Evolutionary conservation across 1,140 invertebrate genomes (phyloP), one percentile per base, ranked within the genome.

Genomic region (Pachyrhynchus sulphureomaculatus): DNA sequence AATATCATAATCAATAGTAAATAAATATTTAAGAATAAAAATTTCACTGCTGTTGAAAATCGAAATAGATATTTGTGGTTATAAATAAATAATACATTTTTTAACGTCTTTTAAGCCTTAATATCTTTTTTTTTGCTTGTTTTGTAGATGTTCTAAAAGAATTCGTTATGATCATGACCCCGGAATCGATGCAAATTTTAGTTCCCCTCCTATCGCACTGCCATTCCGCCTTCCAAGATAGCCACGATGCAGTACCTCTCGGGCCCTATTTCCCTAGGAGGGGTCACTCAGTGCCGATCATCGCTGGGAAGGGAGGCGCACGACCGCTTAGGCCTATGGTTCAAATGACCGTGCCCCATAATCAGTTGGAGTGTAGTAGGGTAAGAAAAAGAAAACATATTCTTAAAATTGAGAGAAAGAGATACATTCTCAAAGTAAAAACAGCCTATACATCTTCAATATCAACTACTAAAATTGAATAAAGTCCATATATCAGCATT

Each of bases 131-230:
- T 4, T 26, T 26, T 26, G 3, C 3, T 63, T 71, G 57, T 71
- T 68, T 79, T 81, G 6, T 74, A 89, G 91, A 93, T 68, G 83
- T 94, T 20, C 80, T 96, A 13, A 90, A 91, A 66, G 92, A 95
- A 75, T 81, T 95, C 68, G 84, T 95, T 1, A 81, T 93, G 68
- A 84, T 92, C 36, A 87, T 91, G 66, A 92, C 92, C 37, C 83
- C 83, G 26, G 92, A 95, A 70, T 87, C 88, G 49, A 86, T 93
- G 47, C 83, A 86, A 58, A 88, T 92, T 32, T 78, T 95, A 59
- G 90, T 92, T 2, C 92, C 93, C 9, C 80, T 94, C 42, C 78
- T 95, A 32, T 87, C 88, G 9, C 90, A 93, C 70, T 92, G 91
- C 65, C 93, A 95, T 74, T 81, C 86, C 20, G 86, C 88, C 3